Percentiles rank a stretch among this genome's conserved stretches.
These are phyloP conservation scores for Macroglossus sobrinus DNA, from an alignment of 2,113 vertebrate genomes.

Conservation along the genomic window DNA sequence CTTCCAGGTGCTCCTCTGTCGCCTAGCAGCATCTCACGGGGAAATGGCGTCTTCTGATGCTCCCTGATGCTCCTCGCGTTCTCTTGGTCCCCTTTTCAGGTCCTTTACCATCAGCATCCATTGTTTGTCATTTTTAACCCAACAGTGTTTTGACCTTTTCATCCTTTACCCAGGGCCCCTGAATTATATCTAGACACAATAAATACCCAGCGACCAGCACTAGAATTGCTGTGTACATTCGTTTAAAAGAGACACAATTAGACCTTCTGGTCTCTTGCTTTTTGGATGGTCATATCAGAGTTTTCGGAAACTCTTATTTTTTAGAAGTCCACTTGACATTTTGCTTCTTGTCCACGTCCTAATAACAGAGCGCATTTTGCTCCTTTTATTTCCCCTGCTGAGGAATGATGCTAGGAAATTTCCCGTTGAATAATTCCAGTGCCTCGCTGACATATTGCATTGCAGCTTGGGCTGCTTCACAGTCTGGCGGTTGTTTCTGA, in stretches of 20 bases:
- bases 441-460: not conserved
- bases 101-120: not conserved
- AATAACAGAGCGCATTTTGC: conserved; percentile 13
- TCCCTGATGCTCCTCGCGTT: too few relatives aligned
- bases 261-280: not conserved
- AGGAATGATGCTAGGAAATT: conserved; percentile 15
- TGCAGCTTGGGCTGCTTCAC: not conserved
- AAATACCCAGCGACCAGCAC: not conserved
- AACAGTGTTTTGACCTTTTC: not conserved
- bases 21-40: not conserved
- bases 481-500: not conserved
- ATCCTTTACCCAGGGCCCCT: not conserved
- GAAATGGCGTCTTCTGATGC: not conserved
- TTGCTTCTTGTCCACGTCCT: conserved; percentile 34
- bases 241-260: not conserved
- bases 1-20: not conserved
- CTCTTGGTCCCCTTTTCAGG: not conserved
- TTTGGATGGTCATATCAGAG: not conserved
- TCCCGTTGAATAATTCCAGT: not conserved
- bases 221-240: not conserved
- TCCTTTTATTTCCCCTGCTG: conserved; percentile 46
- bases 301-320: conserved; percentile 45
- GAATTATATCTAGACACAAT: not conserved
- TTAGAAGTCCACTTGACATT: conserved; percentile 51
- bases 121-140: conserved; percentile 48